Conservation (phyloP, 2,113 vertebrate genomes). For the Oncorhynchus clarkii region DNA sequence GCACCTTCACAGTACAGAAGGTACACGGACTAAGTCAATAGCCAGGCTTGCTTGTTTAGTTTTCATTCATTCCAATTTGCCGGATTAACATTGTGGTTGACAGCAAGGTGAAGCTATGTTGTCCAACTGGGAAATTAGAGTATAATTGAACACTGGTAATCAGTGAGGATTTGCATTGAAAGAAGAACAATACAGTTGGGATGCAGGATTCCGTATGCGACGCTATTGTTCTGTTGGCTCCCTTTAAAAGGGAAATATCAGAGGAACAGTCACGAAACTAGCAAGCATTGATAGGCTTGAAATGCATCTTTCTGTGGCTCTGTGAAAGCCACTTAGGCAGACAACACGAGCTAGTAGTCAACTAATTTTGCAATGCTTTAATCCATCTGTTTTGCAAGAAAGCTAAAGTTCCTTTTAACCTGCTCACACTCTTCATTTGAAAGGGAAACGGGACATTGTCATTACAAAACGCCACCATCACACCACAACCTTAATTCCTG, state of each 20-base stretch:
- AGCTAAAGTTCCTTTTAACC: neutral
- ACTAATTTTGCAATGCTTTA: slow-evolving; percentile 61
- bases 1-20: slow-evolving; percentile 97
- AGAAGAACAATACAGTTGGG: neutral
- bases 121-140: neutral
- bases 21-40: slow-evolving; percentile 61
- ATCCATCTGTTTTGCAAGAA: slow-evolving; percentile 56
- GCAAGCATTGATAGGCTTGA: slow-evolving; percentile 25
- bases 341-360: slow-evolving; percentile 56
- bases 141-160: neutral
- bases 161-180: slow-evolving; percentile 1
- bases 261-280: slow-evolving; percentile 24
- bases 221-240: neutral
- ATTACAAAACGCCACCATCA: neutral
- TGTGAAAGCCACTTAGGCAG: slow-evolving; percentile 58
- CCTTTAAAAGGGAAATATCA: neutral
- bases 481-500: neutral
- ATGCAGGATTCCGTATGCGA: neutral
- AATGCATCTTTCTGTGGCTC: slow-evolving; percentile 14
- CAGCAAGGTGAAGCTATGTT: neutral
- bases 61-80: neutral
- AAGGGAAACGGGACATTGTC: neutral
- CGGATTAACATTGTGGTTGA: neutral
- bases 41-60: neutral
- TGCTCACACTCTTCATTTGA: neutral